These are phyloP conservation scores for Lepilemur septentrionalis DNA, from an alignment of 2,797 vertebrate genomes.

Conservation along the genomic window DNA sequence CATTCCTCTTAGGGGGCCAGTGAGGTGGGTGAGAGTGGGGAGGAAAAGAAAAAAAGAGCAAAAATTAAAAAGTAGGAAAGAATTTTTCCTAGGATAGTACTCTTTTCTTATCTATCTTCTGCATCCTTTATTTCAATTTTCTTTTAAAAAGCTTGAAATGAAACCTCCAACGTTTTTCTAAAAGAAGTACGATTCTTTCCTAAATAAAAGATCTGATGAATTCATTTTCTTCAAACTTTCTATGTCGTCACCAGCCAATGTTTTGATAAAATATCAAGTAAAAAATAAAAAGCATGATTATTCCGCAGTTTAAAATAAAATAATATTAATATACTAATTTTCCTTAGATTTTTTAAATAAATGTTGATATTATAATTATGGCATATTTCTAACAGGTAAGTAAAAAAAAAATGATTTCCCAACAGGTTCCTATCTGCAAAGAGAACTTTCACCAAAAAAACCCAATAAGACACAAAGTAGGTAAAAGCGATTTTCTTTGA, in stretches of 20 bases:
- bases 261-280: neutral
- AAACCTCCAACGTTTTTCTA: conserved; percentile 32
- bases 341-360: neutral
- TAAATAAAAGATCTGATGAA: conserved; percentile 18
- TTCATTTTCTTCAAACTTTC: conserved; percentile 22
- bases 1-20: neutral
- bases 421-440: neutral
- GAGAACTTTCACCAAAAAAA: neutral
- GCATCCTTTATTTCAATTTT: conserved; percentile 17
- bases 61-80: neutral
- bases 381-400: conserved; percentile 22
- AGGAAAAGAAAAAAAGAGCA: neutral
- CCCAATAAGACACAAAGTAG: neutral
- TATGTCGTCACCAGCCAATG: neutral
- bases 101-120: neutral
- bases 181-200: neutral
- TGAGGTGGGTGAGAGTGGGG: too few relatives aligned
- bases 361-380: conserved; percentile 36
- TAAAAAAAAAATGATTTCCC: neutral
- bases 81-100: neutral
- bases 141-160: neutral
- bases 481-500: conserved; percentile 18
- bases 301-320: neutral
- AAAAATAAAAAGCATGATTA: conserved; percentile 32
- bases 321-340: conserved; percentile 14